phyloP scores from a whole-genome alignment of 2,113 vertebrate genomes.

The Phocoena sinus region DNA sequence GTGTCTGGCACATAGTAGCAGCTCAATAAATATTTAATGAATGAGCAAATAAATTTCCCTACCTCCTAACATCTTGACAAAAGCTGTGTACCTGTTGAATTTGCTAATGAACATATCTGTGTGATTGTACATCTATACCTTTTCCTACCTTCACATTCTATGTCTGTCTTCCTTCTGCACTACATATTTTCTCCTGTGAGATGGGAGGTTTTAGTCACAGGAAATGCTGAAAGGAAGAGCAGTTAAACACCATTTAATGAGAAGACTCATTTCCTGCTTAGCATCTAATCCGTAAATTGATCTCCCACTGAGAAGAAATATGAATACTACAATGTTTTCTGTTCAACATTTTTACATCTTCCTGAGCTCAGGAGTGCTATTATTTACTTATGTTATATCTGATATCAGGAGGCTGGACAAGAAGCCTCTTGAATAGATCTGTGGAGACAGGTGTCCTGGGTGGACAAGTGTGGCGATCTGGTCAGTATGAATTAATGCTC shows the following conservation, averaged over 20 bases:
- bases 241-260: conserved; percentile 47
- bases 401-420: not conserved
- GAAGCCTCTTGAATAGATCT: not conserved
- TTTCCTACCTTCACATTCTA: not conserved
- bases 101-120: not conserved
- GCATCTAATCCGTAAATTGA: conserved; percentile 52
- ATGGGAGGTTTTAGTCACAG: conserved; percentile 14
- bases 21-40: not conserved
- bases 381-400: conserved; percentile 34
- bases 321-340: conserved; percentile 1
- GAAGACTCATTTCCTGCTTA: conserved; percentile 47
- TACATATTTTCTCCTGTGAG: not conserved
- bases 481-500: not conserved
- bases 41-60: not conserved
- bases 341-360: conserved; percentile 3
- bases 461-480: not conserved
- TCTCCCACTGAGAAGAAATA: conserved; percentile 46
- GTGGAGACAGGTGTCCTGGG: not conserved
- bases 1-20: not conserved
- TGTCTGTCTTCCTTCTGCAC: not conserved
- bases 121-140: not conserved
- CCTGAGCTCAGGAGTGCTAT: not conserved
- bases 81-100: not conserved
- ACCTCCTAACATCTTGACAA: not conserved
- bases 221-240: conserved; percentile 12